phyloP scores from a whole-genome alignment of 2,888 invertebrate species.

The Pyrgus malvae region DNA sequence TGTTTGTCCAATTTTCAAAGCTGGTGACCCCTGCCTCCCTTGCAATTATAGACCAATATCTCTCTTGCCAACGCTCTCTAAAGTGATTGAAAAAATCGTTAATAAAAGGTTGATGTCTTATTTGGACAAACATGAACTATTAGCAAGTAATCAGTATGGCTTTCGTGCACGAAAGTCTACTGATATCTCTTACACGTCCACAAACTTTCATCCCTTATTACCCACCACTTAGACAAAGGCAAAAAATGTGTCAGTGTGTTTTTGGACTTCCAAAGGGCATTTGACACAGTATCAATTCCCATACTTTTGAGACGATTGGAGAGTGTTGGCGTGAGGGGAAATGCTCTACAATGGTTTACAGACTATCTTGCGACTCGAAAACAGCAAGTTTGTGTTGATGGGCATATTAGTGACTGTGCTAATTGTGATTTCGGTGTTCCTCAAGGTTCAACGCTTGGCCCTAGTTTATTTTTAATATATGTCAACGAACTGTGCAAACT shows the following conservation, averaged over 20 bases:
- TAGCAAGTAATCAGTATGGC: neutral
- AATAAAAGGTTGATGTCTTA: neutral
- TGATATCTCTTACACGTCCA: neutral
- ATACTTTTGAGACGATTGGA: neutral
- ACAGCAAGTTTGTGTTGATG: neutral
- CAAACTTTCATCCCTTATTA: neutral
- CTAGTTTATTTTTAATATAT: neutral
- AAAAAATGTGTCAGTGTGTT: neutral
- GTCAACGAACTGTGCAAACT: neutral
- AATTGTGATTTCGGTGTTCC: neutral
- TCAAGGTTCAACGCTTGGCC: neutral
- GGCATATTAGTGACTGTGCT: neutral
- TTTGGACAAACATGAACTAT: neutral
- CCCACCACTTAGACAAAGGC: neutral
- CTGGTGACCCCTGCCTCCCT: neutral
- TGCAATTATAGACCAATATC: neutral
- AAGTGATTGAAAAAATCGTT: neutral
- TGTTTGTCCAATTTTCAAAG: neutral
- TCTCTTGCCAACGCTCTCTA: neutral
- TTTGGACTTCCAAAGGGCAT: neutral
- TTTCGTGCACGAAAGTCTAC: neutral
- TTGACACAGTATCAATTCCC: neutral
- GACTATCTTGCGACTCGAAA: neutral
- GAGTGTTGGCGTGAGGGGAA: neutral
- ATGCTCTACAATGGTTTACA: neutral